Conservation (phyloP, 2,797 vertebrate genomes). For the Danio aesculapii region DNA sequence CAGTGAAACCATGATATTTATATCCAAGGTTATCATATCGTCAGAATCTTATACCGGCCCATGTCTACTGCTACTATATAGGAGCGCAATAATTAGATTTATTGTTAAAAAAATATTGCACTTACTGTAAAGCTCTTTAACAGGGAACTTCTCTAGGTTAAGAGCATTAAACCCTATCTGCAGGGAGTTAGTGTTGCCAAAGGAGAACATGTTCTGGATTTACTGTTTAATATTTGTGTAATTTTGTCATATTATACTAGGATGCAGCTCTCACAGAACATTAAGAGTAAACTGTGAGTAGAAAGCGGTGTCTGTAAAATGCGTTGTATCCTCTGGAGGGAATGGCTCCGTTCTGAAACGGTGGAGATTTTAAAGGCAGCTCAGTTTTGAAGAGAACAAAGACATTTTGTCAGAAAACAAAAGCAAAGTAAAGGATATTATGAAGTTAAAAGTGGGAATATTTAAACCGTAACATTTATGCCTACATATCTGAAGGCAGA, state of each 20-base stretch:
- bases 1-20: too few relatives aligned
- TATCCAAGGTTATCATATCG: too few relatives aligned
- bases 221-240: neutral
- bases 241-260: neutral
- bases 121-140: constrained; percentile 15
- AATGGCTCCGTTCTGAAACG: neutral
- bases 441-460: neutral
- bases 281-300: neutral
- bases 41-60: too few relatives aligned
- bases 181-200: constrained; percentile 15
- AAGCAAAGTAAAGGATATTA: neutral
- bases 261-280: neutral
- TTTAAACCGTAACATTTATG: neutral
- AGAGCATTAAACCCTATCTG: constrained; percentile 1
- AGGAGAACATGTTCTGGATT: constrained; percentile 10
- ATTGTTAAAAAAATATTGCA: neutral
- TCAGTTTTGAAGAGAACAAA: constrained; percentile 11
- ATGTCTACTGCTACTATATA: neutral
- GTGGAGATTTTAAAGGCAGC: constrained; percentile 7
- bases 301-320: neutral
- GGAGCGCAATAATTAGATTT: neutral
- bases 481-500: constrained; percentile 12
- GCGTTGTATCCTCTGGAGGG: neutral
- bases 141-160: neutral
- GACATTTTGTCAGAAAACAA: constrained; percentile 27